Base-by-base conservation (phyloP, 2,888 invertebrate genomes). In the Dicyrtomina minuta region DNA sequence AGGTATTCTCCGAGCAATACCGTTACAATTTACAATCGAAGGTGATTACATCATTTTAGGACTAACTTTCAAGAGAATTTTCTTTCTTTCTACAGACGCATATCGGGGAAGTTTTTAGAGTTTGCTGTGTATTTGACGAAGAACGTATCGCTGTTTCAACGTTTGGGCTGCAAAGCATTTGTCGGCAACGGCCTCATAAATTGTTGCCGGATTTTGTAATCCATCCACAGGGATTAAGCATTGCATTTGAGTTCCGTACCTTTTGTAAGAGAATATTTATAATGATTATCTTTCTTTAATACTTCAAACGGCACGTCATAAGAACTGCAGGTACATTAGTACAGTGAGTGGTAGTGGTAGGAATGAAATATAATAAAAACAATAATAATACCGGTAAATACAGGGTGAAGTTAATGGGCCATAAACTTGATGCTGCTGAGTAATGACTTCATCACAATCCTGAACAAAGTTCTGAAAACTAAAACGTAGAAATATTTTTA, bases 221-320 rank as follows among this genome's bases (percentile, higher is more conserved):
- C 70, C 73, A 49, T 76, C 72, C 12, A 75, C 4, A 20, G 43
- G 24, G 20, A 72, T 22, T 1, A 75, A 27, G 33, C 72, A 72
- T 60, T 73, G 72, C 53, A 72, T 70, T 68, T 77, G 74, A 17
- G 66, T 55, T n/a, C 43, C 53, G 46, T 66, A 74, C 73, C 73
- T 61, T 44, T 15, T 43, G n/a, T 20, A 69, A 17, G n/a, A 13
- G 53, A 1, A 13, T 27, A n/a, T n/a, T n/a, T n/a, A n/a, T n/a
- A n/a, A n/a, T n/a, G n/a, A n/a, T n/a, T n/a, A n/a, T n/a, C n/a
- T n/a, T n/a, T n/a, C n/a, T n/a, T n/a, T n/a, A n/a, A n/a, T n/a
- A n/a, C n/a, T n/a, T n/a, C n/a, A n/a, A n/a, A n/a, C n/a, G n/a
- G n/a, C n/a, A n/a, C n/a, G n/a, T n/a, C n/a, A n/a, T n/a, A n/a